phyloP scores from a whole-genome alignment of 2,113 vertebrate species.

The Eptesicus fuscus region DNA sequence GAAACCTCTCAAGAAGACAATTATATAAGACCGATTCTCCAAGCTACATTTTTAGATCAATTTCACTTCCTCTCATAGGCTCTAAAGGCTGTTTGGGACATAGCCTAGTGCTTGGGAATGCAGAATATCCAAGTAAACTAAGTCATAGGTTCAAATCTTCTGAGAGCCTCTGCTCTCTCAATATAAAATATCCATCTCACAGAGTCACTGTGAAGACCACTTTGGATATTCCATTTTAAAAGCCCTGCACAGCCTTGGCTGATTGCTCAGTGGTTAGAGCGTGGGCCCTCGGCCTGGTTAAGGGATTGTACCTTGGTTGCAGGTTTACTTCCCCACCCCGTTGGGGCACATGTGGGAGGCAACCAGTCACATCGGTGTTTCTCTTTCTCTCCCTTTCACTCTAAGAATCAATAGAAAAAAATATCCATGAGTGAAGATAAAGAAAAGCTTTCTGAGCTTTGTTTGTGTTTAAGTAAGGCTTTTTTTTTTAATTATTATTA shows the following conservation, averaged over 20 bases:
- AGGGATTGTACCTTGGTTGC: too few relatives aligned
- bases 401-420: too few relatives aligned
- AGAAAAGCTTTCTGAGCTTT: neutral
- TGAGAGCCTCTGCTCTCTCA: neutral
- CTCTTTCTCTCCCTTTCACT: too few relatives aligned
- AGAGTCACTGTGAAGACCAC: neutral
- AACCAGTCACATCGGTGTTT: too few relatives aligned
- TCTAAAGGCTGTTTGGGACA: neutral
- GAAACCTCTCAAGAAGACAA: conserved; percentile 10
- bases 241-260: neutral
- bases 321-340: too few relatives aligned
- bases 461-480: neutral
- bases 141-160: neutral
- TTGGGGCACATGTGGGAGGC: too few relatives aligned
- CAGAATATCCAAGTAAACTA: neutral
- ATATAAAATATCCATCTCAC: neutral
- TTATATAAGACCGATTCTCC: neutral
- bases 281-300: too few relatives aligned
- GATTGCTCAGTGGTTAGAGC: too few relatives aligned
- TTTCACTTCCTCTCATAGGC: neutral
- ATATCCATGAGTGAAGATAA: too few relatives aligned
- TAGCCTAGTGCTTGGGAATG: neutral
- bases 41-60: neutral
- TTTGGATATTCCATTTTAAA: neutral
- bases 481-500: neutral